These are phyloP conservation scores for Myiagra hebetior DNA, from an alignment of 2,113 vertebrate species.

Conservation along the genomic window DNA sequence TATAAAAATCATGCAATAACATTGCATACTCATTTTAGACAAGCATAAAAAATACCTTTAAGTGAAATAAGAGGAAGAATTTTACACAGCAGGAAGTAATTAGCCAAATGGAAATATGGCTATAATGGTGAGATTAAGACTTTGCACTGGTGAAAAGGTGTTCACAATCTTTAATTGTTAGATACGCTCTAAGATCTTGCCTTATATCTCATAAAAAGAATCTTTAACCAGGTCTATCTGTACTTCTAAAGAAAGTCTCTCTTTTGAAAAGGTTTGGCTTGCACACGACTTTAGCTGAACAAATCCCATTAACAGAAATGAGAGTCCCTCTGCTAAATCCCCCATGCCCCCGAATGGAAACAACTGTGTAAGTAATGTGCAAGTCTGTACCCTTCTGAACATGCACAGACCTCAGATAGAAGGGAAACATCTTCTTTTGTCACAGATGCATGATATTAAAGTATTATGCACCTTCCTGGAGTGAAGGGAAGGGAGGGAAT, in stretches of 20 bases:
- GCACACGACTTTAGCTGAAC: background rate
- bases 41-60: conserved; percentile 13
- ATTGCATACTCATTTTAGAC: background rate
- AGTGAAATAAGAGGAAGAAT: conserved; percentile 31
- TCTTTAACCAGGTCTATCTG: conserved; percentile 1
- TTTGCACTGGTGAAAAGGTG: conserved; percentile 4
- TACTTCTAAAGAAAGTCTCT: conserved; percentile 30
- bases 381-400: background rate
- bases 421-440: background rate
- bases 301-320: background rate
- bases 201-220: conserved; percentile 34
- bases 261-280: conserved; percentile 32
- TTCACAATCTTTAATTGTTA: conserved; percentile 11
- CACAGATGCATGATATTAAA: background rate
- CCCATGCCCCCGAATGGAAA: background rate
- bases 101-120: conserved; percentile 18
- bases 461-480: background rate
- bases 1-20: conserved; percentile 4
- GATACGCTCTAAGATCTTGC: conserved; percentile 5
- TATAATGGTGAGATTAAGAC: conserved; percentile 8
- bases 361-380: background rate
- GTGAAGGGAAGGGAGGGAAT: background rate
- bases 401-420: accelerated
- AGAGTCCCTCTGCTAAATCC: background rate
- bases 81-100: conserved; percentile 39